These are phyloP conservation scores for Sminthurinus aureus DNA, from an alignment of 2,888 invertebrate genomes.

Conservation along the genomic window DNA sequence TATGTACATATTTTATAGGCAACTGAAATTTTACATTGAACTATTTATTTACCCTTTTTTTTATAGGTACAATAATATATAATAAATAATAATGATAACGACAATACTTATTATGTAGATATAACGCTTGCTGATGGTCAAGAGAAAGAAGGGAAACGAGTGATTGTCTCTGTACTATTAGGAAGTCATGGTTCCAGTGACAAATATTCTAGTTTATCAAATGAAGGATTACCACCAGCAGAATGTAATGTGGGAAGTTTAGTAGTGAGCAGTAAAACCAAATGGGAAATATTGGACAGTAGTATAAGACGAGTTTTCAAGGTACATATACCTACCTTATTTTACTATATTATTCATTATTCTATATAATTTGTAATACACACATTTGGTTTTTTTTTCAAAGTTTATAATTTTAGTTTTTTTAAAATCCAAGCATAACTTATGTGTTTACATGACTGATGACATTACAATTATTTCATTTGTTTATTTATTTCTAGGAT, in stretches of 20 bases:
- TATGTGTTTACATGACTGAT: neutral
- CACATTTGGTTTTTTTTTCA: neutral
- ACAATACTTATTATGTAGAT: conserved; percentile 44
- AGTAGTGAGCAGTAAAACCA: conserved; percentile 89
- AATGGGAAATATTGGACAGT: conserved; percentile 94
- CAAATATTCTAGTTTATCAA: conserved; percentile 71
- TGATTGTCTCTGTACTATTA: conserved; percentile 85
- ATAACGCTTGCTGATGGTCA: conserved; percentile 54
- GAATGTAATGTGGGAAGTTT: conserved; percentile 87
- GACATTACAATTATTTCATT: neutral
- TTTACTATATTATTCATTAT: no score
- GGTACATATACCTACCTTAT: conserved; percentile 60
- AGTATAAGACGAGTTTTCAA: conserved; percentile 91
- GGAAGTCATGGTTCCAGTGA: conserved; percentile 82
- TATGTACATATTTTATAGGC: neutral
- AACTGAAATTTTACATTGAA: neutral
- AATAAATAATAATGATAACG: no score
- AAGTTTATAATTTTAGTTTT: neutral
- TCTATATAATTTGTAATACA: no score
- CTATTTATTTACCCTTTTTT: neutral
- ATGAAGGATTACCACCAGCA: conserved; percentile 71
- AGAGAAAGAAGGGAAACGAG: conserved; percentile 83
- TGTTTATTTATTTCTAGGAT: conserved; percentile 67
- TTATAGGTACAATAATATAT: no score
- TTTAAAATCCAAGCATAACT: neutral